Evolutionary conservation across 2,888 invertebrate genomes (phyloP).

Genomic region (Microctonus aethiopoides): DNA sequence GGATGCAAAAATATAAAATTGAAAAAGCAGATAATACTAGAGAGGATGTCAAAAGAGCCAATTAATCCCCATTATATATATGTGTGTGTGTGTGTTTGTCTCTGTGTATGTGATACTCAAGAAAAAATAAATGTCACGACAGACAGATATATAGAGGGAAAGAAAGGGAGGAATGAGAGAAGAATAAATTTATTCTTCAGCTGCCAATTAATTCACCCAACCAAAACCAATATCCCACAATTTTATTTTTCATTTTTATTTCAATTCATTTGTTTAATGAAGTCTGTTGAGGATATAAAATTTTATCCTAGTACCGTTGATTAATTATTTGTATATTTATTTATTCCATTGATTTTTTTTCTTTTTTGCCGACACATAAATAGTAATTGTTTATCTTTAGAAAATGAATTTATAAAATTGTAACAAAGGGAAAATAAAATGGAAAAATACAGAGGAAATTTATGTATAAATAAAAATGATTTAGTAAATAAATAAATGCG

Average conservation of each 20-base stretch:
- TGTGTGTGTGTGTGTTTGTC: conserved; percentile 4
- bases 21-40: not conserved
- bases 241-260: not conserved
- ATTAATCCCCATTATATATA: conserved; percentile 7
- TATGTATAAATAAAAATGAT: conserved; percentile 8
- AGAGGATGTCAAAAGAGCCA: conserved; percentile 19
- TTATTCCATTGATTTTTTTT: not conserved
- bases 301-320: not conserved
- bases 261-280: not conserved
- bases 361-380: too few species aligned
- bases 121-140: conserved; percentile 11
- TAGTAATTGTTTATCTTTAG: not conserved
- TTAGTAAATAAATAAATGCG: not conserved
- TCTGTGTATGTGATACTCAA: conserved; percentile 11
- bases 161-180: not conserved
- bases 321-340: conserved; percentile 2
- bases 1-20: not conserved
- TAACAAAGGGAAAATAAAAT: too few species aligned
- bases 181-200: not conserved
- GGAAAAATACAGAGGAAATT: not conserved
- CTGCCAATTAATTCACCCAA: too few species aligned
- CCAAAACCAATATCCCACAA: not conserved
- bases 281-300: not conserved
- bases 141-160: not conserved
- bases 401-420: not conserved